Base-by-base conservation (phyloP, 1,140 invertebrate genomes). In the silkworm (Bombyx mori) region DNA sequence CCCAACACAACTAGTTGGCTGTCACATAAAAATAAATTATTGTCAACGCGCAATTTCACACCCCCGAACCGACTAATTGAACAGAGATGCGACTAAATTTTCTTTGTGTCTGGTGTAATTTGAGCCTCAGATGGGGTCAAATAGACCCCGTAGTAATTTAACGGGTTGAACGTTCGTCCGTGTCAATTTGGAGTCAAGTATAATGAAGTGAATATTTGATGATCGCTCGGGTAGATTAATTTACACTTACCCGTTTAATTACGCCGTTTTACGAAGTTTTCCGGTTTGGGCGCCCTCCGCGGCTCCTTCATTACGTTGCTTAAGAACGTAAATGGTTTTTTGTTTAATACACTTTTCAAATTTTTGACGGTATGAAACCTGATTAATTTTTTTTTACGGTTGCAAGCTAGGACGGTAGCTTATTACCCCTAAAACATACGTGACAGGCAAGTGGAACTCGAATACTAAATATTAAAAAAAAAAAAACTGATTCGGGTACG, bases 61-160 rank as follows among this genome's bases (percentile, higher is more conserved):
- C 82, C 80, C 80, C 74, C 72, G 69, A 60, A 61, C 64, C 69
- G 71, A 74, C 77, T 83, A 86, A 85, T 86, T 86, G 80, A 68
- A 77, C 82, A 79, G 78, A 86, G 83, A 83, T 82, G 81, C 76
- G 81, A 77, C 83, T 78, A 82, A 80, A 85, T 82, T 83, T 85
- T 85, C 82, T 85, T 85, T 85, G 82, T 82, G 77, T 79, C 76
- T 79, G 68, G 73, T 72, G 76, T 82, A 82, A 85, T 82, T 85
- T 80, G 77, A 80, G 75, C 68, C 71, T 72, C 71, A 69, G 75
- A 77, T 77, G 71, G 79, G 79, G 79, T 78, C 78, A 81, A 61
- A 57, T 66, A 66, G 67, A 76, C 71, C 77, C 75, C 64, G 68
- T 72, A 64, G 78, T 71, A 81, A 81, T 85, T 73, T 82, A 79